A percentile compares a stretch with the other conserved stretches of the same genome.
These are phyloP conservation scores for pig (Sus scrofa) DNA, from an alignment of 2,113 vertebrate genomes.

Conservation along the genomic window T2T-Sscrofa CM000817.6:37581001-37581500, in stretches of 20 bases:
- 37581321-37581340: too few relatives aligned
- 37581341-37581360: neutral
- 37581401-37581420: neutral
- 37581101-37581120: too few relatives aligned
- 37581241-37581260: neutral
- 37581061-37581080: too few relatives aligned
- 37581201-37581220: neutral
- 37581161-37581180: neutral
- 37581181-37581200: neutral
- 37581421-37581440: neutral
- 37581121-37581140: too few relatives aligned
- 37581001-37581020: too few relatives aligned
- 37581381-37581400: neutral
- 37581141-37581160: too few relatives aligned
- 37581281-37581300: neutral
- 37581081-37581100: too few relatives aligned
- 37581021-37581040: too few relatives aligned
- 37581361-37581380: neutral
- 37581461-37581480: slow-evolving; percentile 34
- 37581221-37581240: neutral
- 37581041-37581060: too few relatives aligned
- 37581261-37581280: neutral
- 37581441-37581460: neutral
- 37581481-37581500: neutral
- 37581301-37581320: neutral